These are phyloP conservation scores for Clinocottus analis DNA, from an alignment of 2,113 vertebrate genomes.

Conservation along the genomic window DNA sequence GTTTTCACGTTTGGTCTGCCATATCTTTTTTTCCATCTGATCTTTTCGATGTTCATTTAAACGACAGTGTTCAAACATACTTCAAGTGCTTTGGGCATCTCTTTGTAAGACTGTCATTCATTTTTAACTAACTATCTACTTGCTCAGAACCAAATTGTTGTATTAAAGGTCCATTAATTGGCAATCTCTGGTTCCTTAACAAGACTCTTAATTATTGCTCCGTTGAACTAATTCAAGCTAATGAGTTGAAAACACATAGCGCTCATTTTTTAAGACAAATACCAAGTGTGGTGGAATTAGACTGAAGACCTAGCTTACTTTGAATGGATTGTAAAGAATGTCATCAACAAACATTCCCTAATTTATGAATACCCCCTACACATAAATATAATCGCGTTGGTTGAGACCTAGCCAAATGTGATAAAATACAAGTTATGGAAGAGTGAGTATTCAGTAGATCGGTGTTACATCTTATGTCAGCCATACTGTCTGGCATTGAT, in stretches of 20 bases:
- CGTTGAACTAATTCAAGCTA: neutral
- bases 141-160: conserved; percentile 2
- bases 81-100: conserved; percentile 32
- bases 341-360: neutral
- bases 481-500: neutral
- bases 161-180: conserved; percentile 25
- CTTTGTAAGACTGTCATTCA: conserved; percentile 11
- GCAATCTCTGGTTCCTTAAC: conserved; percentile 27
- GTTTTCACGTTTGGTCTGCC: conserved; percentile 34
- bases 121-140: conserved; percentile 15
- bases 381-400: neutral
- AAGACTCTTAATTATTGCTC: conserved; percentile 29
- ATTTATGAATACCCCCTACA: neutral
- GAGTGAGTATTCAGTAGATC: neutral
- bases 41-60: conserved; percentile 28
- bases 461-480: neutral
- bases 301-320: neutral
- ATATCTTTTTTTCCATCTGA: conserved; percentile 23
- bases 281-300: neutral
- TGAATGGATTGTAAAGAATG: neutral
- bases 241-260: neutral
- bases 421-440: neutral
- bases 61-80: conserved; percentile 16
- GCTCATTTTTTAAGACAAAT: neutral
- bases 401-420: neutral